Percentiles rank a stretch among this genome's conserved stretches.
These are phyloP conservation scores for Antennarius maculatus DNA, from an alignment of 2,797 vertebrate species.

Conservation along the genomic window DNA sequence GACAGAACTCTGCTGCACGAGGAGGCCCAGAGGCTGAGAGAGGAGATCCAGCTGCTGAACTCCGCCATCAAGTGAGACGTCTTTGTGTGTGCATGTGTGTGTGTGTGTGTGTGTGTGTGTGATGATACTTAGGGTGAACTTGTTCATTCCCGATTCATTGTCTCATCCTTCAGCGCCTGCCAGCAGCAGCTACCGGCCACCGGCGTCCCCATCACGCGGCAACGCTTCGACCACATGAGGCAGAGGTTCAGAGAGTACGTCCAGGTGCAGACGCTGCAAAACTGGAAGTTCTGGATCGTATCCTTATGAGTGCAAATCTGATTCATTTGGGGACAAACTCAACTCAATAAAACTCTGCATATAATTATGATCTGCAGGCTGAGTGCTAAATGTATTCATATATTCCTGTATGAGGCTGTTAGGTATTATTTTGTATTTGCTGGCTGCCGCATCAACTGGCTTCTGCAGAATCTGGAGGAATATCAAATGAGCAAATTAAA, in stretches of 20 bases:
- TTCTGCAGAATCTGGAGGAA: constrained; percentile 15
- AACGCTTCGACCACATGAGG: constrained; percentile 95
- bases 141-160: background rate
- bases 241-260: constrained; percentile 94
- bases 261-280: constrained; percentile 88
- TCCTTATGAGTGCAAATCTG: constrained; percentile 75
- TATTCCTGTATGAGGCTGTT: constrained; percentile 1
- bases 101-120: background rate
- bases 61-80: constrained; percentile 89
- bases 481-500: constrained; percentile 29
- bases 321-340: background rate
- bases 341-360: constrained; percentile 12
- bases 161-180: constrained; percentile 80
- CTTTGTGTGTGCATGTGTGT: background rate
- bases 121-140: too few species aligned
- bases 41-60: constrained; percentile 93
- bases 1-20: constrained; percentile 92
- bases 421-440: background rate
- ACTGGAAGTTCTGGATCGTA: constrained; percentile 99
- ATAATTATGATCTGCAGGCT: background rate
- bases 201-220: constrained; percentile 94
- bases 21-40: constrained; percentile 89
- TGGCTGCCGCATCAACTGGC: constrained; percentile 13
- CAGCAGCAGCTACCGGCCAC: constrained; percentile 96
- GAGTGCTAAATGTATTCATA: background rate